Evolutionary conservation across 2,797 vertebrate species (phyloP), one percentile per base, ranked within the genome.

Genomic region (Coranthus polyacanthus): DNA sequence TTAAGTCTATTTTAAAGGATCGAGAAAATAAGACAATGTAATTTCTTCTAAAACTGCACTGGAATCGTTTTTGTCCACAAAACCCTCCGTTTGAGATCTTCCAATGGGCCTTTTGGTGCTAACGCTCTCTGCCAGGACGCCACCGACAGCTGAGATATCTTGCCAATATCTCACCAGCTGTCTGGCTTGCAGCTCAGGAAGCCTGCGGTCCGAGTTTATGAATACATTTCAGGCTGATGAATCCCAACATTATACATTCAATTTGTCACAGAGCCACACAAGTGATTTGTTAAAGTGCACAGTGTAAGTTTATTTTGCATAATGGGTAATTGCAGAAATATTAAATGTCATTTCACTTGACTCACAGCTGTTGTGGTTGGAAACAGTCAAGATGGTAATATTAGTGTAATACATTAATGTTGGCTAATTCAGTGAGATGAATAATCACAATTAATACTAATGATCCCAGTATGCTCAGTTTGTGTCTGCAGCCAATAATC

Each of bases 121-220:
- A n/a, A n/a, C n/a, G n/a, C n/a, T n/a, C n/a, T n/a, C n/a, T n/a
- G n/a, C n/a, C n/a, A n/a, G n/a, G n/a, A n/a, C n/a, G n/a, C n/a
- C 42, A 69, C 43, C 45, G 51, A 68, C 71, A 65, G 61, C 68
- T 63, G 70, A 80, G 39, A 69, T 24, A 66, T 83, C 59, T 71
- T 17, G 42, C 68, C 75, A 78, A 37, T 64, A 60, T 72, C 76
- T 67, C 41, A 51, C 78, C 82, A 80, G 75, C 75, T 78, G 77
- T 59, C 66, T 68, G 68, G 65, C 76, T 57, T 3, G 1, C 2
- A 0, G 53, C 67, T n/a, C 41, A 38, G 67, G 22, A 69, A 43
- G 44, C 58, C 68, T 0, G 41, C 29, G 21, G 43, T 59, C 69
- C 34, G 29, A 66, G 20, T 54, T 52, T 45, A 58, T 54, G 52